phyloP scores from a whole-genome alignment of 1,140 invertebrate genomes.

The Halesus radiatus region DNA sequence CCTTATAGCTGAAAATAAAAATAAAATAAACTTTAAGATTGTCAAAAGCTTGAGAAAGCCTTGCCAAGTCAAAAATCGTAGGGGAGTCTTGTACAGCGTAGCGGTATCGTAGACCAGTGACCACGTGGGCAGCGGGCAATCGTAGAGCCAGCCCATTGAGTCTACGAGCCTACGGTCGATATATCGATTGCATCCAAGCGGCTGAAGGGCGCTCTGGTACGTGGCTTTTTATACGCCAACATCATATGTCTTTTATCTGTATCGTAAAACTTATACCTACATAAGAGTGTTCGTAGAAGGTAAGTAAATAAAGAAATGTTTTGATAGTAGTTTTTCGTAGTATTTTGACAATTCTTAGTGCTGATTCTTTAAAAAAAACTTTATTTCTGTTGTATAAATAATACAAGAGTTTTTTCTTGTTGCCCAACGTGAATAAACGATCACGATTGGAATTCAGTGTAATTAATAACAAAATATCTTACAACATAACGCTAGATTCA shows the following conservation, averaged over 20 bases:
- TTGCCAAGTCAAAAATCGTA: slow-evolving; percentile 32
- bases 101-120: slow-evolving; percentile 7
- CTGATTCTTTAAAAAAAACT: too few species aligned
- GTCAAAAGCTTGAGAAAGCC: slow-evolving; percentile 4
- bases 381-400: too few species aligned
- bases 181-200: slow-evolving; percentile 54
- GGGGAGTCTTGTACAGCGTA: slow-evolving; percentile 26
- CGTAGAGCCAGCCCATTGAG: slow-evolving; percentile 39
- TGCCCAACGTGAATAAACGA: too few species aligned
- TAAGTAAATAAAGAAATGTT: too few species aligned
- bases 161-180: slow-evolving; percentile 51
- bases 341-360: too few species aligned
- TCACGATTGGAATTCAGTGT: too few species aligned
- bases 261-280: neutral
- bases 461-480: too few species aligned
- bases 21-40: neutral
- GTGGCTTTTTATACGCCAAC: slow-evolving; percentile 30
- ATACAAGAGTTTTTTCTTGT: too few species aligned
- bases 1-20: too few species aligned
- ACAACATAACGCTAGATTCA: too few species aligned
- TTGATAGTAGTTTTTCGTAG: too few species aligned
- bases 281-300: too few species aligned
- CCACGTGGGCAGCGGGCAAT: slow-evolving; percentile 23
- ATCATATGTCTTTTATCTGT: slow-evolving; percentile 32
- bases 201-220: slow-evolving; percentile 51